These are phyloP conservation scores for Brachyistius frenatus DNA, from an alignment of 2,113 vertebrate species.

Conservation along the genomic window DNA sequence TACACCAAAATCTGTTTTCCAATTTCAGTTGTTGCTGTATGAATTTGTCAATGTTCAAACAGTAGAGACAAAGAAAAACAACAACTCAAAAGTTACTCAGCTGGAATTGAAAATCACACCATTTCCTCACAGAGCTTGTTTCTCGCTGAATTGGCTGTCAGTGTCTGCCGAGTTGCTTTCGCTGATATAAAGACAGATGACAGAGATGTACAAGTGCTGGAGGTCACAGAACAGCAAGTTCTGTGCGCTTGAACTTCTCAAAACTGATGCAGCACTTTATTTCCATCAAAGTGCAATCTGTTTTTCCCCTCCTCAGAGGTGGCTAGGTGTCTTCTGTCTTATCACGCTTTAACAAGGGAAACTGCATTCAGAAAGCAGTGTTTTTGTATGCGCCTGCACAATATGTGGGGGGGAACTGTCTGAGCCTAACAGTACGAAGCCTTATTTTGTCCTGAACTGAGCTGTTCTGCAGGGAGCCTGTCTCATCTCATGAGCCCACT, in stretches of 20 bases:
- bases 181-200: slow-evolving; percentile 43
- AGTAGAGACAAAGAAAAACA: background rate
- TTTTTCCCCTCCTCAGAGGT: background rate
- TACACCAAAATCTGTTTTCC: background rate
- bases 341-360: background rate
- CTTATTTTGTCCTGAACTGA: slow-evolving; percentile 29
- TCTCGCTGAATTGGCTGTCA: slow-evolving; percentile 30
- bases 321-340: background rate
- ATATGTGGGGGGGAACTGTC: slow-evolving; percentile 5
- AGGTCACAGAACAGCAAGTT: slow-evolving; percentile 32
- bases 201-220: slow-evolving; percentile 3
- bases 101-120: slow-evolving; percentile 25
- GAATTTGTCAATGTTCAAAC: background rate
- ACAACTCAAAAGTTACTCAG: background rate
- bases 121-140: slow-evolving; percentile 24
- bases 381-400: background rate
- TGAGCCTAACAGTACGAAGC: slow-evolving; percentile 7
- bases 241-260: slow-evolving; percentile 6
- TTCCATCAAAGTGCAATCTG: background rate
- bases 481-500: slow-evolving; percentile 38
- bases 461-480: slow-evolving; percentile 35
- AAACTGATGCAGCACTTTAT: slow-evolving; percentile 21
- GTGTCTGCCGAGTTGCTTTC: slow-evolving; percentile 27
- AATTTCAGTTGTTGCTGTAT: background rate
- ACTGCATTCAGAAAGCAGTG: background rate